Percentiles rank a stretch among this genome's conserved stretches.
phyloP scores from a whole-genome alignment of 1,140 invertebrate genomes.

The Anagrus nilaparvatae region DNA sequence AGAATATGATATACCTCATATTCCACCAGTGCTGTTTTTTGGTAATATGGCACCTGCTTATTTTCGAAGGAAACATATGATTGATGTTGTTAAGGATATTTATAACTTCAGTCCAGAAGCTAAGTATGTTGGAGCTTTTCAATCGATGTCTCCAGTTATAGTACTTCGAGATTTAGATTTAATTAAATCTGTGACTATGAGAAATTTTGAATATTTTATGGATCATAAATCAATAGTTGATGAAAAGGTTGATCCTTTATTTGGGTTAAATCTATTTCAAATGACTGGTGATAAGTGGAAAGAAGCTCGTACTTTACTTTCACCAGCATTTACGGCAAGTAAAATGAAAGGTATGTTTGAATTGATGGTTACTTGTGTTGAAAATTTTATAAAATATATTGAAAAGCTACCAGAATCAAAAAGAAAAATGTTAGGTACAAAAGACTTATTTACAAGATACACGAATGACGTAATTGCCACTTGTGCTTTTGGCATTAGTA shows the following conservation, averaged over 20 bases:
- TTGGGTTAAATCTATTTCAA: constrained; percentile 26
- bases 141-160: constrained; percentile 20
- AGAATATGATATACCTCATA: too few relatives aligned
- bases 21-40: too few relatives aligned
- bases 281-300: constrained; percentile 32
- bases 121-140: constrained; percentile 21
- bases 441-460: constrained; percentile 28
- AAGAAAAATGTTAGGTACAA: constrained; percentile 17
- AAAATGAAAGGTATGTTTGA: constrained; percentile 33
- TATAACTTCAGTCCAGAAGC: constrained; percentile 15
- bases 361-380: constrained; percentile 23
- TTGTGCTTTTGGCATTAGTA: constrained; percentile 12
- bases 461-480: constrained; percentile 32
- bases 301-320: constrained; percentile 30
- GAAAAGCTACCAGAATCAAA: constrained; percentile 16
- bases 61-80: too few relatives aligned
- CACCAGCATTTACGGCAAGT: constrained; percentile 34
- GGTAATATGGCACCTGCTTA: too few relatives aligned
- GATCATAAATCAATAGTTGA: constrained; percentile 30
- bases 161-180: constrained; percentile 35
- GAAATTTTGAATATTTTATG: constrained; percentile 37
- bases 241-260: constrained; percentile 24
- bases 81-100: too few relatives aligned
- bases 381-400: constrained; percentile 24
- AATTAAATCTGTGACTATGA: constrained; percentile 36